Base-by-base conservation (phyloP, 2,888 invertebrate genomes). In the Lomographa bimaculata region DNA sequence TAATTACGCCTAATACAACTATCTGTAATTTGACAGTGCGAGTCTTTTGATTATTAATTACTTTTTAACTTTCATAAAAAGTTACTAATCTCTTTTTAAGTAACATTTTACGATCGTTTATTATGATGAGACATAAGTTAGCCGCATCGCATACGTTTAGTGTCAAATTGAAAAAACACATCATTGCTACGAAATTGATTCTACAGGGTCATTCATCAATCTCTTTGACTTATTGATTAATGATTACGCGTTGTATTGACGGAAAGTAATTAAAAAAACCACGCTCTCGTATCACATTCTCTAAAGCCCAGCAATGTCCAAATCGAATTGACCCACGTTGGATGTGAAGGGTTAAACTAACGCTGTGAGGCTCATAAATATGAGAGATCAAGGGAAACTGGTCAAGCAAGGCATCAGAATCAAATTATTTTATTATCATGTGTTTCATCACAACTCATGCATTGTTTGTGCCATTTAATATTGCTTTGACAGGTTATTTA, bases 131-230 rank as follows among this genome's bases (percentile, higher is more conserved):
- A 59, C 54, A 54, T 51, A 57, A 40, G 49, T 54, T 56, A 55
- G 50, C 24, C 21, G 27, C 33, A 46, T 75, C 61, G 62, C 57
- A 65, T 57, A 63, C 75, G 74, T 76, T 87, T 86, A 87, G 71
- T 78, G 87, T 89, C 86, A 85, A 77, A 87, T 87, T 87, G 85
- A 65, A 66, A 72, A 79, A 81, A 79, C 73, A 79, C 72, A 75
- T 79, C 81, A 84, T 82, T 79, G 72, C 60, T 56, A 65, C 66
- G 54, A 74, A 79, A 85, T 84, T 83, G 81, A 79, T 84, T 87
- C 78, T 73, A 70, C 65, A 42, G 67, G 60, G 59, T 57, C 75
- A 71, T 81, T 74, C 77, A 89, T 89, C 80, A 86, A 81, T 86
- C 83, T 78, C 57, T 63, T 65, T 75, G 82, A 83, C 77, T 84